A percentile compares a stretch with the other conserved stretches of the same genome.
Evolutionary conservation across 1,140 invertebrate genomes (phyloP).

Genomic region (Cyphomyrmex costatus): DNA sequence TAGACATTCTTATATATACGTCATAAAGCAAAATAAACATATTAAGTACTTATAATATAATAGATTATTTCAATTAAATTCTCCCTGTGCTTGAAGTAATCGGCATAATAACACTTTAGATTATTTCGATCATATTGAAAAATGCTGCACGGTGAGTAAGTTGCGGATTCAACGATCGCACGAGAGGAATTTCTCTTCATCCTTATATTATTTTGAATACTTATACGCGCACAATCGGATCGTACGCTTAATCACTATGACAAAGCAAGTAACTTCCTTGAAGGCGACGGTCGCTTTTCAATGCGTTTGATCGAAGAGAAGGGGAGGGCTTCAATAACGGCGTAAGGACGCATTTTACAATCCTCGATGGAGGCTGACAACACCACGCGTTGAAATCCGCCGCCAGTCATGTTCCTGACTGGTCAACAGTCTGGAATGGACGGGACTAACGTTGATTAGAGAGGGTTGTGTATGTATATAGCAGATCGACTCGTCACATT

Average conservation of each 20-base stretch:
- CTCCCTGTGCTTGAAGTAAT: neutral
- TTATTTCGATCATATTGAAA: constrained; percentile 12
- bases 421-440: constrained; percentile 56
- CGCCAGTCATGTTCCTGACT: constrained; percentile 60
- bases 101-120: neutral
- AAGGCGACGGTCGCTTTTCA: constrained; percentile 69
- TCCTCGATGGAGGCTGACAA: constrained; percentile 65
- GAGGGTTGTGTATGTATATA: constrained; percentile 6
- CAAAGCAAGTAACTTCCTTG: constrained; percentile 66
- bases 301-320: constrained; percentile 57
- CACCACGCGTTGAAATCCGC: constrained; percentile 50
- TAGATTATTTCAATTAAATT: neutral
- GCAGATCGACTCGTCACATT: constrained; percentile 20
- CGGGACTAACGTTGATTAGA: constrained; percentile 43
- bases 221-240: constrained; percentile 41
- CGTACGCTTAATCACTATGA: constrained; percentile 64
- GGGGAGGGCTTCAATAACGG: constrained; percentile 49
- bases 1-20: neutral
- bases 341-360: constrained; percentile 66
- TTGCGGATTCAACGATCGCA: constrained; percentile 22
- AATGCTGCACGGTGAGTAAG: constrained; percentile 2
- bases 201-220: constrained; percentile 55
- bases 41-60: neutral
- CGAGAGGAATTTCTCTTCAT: constrained; percentile 48
- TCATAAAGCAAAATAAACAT: neutral